Base-by-base conservation (phyloP, 2,888 invertebrate genomes). In the Leucophenga montana region DNA sequence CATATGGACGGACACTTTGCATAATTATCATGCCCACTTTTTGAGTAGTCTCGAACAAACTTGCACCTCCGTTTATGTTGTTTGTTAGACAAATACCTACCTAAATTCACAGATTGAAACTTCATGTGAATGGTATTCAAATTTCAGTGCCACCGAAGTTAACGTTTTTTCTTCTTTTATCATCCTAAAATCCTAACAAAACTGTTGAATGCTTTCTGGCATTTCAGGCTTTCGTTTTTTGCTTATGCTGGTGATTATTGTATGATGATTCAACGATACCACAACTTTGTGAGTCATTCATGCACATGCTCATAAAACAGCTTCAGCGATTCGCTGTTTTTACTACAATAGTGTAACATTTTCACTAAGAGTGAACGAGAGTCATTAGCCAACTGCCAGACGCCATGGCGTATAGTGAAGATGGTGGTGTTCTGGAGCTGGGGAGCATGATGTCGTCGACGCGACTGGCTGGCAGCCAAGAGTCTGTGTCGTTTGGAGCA, bases 401-500 rank as follows among this genome's bases (percentile, higher is more conserved):
- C 50, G 50, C 18, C 14, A 13, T 39, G 39, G 50, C 14, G 13
- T 11, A 50, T 50, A 50, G 8, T 39, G 39, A 8, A 39, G 39
- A 11, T 39, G 3, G 39, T 8, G 1, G 11, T 39, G 4, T 6
- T 20, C 18, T 18, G 18, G 54, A 54, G 13, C 18, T 54, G 20
- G 39, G 20, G 39, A 61, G 59, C 13, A 6, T 57, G 3, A 27
- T 57, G 59, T 61, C 3, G 33, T 16, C 18, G 77, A 72, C 77
- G 73, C 75, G 77, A 77, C 77, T 76, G 72, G 68, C 69, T 75
- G 77, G 75, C 77, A 75, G 77, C 77, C 77, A 77, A 77, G 67
- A 5, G 39, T 39, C 39, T 39, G 39, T 39, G 39, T 3, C 9
- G 39, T 39, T 39, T 39, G 39, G 8, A 5, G 11, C 5, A 8